Evolutionary conservation across 2,888 invertebrate species (phyloP), one percentile per base, ranked within the genome.

Genomic region (Eilema caniola): DNA sequence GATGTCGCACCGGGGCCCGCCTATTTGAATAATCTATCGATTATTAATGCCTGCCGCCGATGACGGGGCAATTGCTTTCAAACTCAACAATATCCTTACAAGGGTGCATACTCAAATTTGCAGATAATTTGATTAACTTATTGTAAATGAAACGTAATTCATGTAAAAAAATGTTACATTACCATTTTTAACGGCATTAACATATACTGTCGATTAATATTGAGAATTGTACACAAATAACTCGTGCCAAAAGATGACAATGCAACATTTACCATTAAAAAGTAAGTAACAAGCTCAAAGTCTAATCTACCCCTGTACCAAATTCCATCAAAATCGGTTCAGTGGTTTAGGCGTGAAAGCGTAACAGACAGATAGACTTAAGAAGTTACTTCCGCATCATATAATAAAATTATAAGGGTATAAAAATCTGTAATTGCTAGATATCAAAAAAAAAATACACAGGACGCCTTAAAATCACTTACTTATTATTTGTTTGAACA

Each of bases 1-100:
- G 61, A 81, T 82, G 83, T 75, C 80, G 76, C 81, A 75, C 71
- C 80, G 81, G 79, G n/a, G 79, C 74, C 78, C 78, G 73, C 84
- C 75, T 81, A 92, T 93, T 92, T 92, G 89, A 90, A 92, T 93
- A 90, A 90, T 90, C 92, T 90, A 94, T 94, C 93, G 92, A 90
- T 91, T 92, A 91, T 92, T 92, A 88, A 94, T 93, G 85, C 83
- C 80, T 77, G 73, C 71, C 80, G 77, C 78, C 83, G 80, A 87
- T 94, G 94, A 94, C 88, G 80, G 75, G 77, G 89, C 92, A 83
- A 85, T 85, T 89, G 86, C 88, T 93, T 93, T 92, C 86, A 92
- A 89, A 89, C 72, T 88, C 83, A 73, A 75, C 78, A 80, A 79
- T 82, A 69, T 81, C 62, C 62, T 79, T 74, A 71, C 67, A 82